Evolutionary conservation across 2,888 invertebrate genomes (phyloP).

Genomic region (Perizoma flavofasciatum): DNA sequence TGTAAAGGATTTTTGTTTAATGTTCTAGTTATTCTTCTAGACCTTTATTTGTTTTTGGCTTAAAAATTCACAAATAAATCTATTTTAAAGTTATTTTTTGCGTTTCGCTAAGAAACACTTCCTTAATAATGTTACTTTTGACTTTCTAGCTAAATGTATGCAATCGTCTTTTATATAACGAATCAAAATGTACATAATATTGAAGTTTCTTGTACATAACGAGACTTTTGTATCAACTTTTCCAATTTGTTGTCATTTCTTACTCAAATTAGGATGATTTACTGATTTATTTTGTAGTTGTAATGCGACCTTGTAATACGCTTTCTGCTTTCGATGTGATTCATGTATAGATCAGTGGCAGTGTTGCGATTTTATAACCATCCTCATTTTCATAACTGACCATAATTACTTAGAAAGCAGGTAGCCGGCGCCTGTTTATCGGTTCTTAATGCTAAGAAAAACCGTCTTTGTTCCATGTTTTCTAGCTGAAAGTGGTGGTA

Average conservation of each 20-base stretch:
- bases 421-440: background rate
- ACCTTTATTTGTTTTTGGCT: no score
- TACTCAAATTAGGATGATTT: conserved; percentile 32
- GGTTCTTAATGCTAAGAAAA: background rate
- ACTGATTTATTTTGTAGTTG: conserved; percentile 27
- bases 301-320: conserved; percentile 35
- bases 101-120: no score
- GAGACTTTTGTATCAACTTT: conserved; percentile 57
- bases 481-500: background rate
- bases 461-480: no score
- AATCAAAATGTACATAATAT: conserved; percentile 56
- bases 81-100: no score
- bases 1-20: no score
- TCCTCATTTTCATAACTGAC: background rate
- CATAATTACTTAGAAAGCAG: conserved; percentile 13
- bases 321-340: conserved; percentile 48
- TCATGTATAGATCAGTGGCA: conserved; percentile 26
- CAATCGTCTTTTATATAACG: conserved; percentile 36
- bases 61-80: no score
- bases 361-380: conserved; percentile 18
- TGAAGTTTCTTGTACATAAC: conserved; percentile 60
- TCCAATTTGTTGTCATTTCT: conserved; percentile 50
- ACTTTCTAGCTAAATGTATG: conserved; percentile 18
- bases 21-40: no score
- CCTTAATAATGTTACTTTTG: background rate